Evolutionary conservation across 2,888 invertebrate species (phyloP), one percentile per base, ranked within the genome.

Genomic region (Leucophora obtusa): DNA sequence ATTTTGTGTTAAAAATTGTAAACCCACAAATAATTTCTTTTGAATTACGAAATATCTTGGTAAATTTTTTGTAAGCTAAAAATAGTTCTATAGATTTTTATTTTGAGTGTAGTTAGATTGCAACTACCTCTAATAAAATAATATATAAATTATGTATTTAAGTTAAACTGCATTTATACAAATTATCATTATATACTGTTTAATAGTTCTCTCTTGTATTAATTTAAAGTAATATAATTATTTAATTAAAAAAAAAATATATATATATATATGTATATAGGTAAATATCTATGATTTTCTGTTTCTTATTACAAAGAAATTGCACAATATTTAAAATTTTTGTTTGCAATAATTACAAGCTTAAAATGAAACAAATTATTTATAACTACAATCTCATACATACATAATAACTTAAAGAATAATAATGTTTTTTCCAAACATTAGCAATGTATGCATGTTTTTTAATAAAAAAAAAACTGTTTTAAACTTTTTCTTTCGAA

Each of bases 301-400:
- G 54, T 69, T 69, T 69, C 77, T 77, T 70, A 70, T 68, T 58
- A 74, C 66, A 70, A 28, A 28, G 4, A 28, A 77, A 81, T 81
- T 81, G 81, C 81, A 81, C 77, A 70, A 71, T 59, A 43, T 60
- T 59, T 21, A 2, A 56, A 18, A n/a, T 35, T 58, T 75, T 53
- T 73, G 38, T 70, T 76, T 66, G 78, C 82, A 82, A 79, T 56
- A 53, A 43, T 62, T 79, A 51, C 60, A 77, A 74, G 43, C 70
- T 69, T 72, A 72, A 62, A 54, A n/a, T 28, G 28, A 28, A 6
- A 28, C 28, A 28, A 28, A 35, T 50, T 47, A 59, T 28, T 53
- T 33, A 47, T 53, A 74, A 65, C 56, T 65, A 74, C 66, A 71
- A 17, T 66, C 51, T 54, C 54, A 66, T 66, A 62, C 74, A 74